phyloP scores from a whole-genome alignment of 2,797 vertebrate genomes.

The Urocyon cinereoargenteus region DNA sequence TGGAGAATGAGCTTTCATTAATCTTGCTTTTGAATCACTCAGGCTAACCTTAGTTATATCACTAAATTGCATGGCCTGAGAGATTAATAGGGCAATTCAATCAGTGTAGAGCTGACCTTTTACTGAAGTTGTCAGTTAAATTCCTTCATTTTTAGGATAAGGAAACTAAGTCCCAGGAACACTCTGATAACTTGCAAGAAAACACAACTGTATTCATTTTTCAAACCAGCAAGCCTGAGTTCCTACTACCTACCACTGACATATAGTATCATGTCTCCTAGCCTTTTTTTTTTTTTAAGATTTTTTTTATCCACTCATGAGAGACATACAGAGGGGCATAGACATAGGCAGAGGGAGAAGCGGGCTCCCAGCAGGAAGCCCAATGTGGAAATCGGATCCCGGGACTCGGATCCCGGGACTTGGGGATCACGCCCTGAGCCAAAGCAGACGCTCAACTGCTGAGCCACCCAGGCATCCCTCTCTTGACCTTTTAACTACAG shows the following conservation, averaged over 20 bases:
- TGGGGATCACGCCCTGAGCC: too few species aligned
- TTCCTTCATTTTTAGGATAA: neutral
- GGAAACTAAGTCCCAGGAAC: neutral
- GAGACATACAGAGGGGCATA: too few species aligned
- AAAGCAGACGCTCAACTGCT: too few species aligned
- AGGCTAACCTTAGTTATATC: neutral
- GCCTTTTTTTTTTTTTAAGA: neutral
- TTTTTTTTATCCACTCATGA: too few species aligned
- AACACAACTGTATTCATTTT: neutral
- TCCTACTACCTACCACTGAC: neutral
- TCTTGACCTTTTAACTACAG: neutral
- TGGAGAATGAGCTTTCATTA: neutral
- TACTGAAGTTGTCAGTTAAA: neutral
- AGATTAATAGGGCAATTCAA: neutral
- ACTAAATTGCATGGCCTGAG: neutral
- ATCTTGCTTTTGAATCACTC: conserved; percentile 5
- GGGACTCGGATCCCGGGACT: too few species aligned
- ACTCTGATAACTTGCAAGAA: neutral
- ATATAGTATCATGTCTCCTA: neutral
- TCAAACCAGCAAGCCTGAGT: neutral
- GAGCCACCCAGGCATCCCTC: too few species aligned
- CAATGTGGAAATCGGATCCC: too few species aligned
- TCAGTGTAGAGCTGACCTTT: neutral
- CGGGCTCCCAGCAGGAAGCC: too few species aligned
- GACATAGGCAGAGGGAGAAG: too few species aligned